phyloP scores from a whole-genome alignment of 2,113 vertebrate species.

The Scartelaos histophorus region DNA sequence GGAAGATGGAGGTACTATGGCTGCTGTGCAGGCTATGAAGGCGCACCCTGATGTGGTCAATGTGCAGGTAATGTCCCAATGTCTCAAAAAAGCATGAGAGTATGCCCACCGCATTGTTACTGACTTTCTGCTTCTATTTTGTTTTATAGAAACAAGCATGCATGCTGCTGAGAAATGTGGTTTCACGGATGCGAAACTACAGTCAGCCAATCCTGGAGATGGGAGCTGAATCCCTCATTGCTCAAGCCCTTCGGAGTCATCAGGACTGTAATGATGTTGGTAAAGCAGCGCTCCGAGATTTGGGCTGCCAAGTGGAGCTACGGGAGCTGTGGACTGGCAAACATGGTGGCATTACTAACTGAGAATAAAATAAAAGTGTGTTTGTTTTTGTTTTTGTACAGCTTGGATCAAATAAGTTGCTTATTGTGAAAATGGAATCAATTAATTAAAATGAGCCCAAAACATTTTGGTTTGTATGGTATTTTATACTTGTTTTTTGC shows the following conservation, averaged over 20 bases:
- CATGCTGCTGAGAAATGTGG: conserved; percentile 93
- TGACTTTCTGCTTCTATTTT: background rate
- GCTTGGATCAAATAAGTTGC: background rate
- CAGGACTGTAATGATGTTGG: conserved; percentile 85
- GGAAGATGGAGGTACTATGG: conserved; percentile 85
- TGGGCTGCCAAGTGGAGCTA: conserved; percentile 91
- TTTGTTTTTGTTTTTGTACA: background rate
- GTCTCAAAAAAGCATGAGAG: background rate
- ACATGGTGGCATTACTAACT: conserved; percentile 84
- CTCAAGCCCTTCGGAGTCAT: conserved; percentile 80
- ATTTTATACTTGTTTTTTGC: background rate
- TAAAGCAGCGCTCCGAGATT: conserved; percentile 89
- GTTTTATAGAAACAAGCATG: conserved; percentile 88
- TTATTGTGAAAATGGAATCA: background rate
- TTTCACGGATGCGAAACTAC: conserved; percentile 79
- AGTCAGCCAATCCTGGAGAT: conserved; percentile 86
- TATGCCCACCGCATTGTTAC: background rate
- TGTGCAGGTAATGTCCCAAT: conserved; percentile 87
- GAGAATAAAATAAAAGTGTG: conserved; percentile 38
- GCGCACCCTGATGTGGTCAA: conserved; percentile 74
- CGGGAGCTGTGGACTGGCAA: conserved; percentile 94
- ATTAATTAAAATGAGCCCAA: background rate
- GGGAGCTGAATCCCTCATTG: conserved; percentile 90
- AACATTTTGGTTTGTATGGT: background rate
- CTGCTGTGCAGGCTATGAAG: conserved; percentile 91